Conservation (phyloP, 2,888 invertebrate genomes). For the Tigriopus californicus region DNA sequence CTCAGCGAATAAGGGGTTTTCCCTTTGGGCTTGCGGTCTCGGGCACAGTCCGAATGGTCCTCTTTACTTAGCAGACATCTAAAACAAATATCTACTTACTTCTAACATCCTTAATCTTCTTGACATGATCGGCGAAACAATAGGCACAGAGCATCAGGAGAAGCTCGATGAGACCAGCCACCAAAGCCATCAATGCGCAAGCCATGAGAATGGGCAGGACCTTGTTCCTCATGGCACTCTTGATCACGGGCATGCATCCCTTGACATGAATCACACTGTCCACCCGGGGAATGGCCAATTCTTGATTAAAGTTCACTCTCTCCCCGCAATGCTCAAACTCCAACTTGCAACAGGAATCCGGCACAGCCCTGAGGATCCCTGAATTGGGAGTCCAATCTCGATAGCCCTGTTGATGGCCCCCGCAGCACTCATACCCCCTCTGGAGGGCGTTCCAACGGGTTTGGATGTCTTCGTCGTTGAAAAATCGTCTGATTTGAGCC, state of each 20-base stretch:
- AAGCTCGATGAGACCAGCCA: neutral
- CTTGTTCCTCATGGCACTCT: neutral
- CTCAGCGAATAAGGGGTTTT: too few relatives aligned
- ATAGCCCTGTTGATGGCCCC: neutral
- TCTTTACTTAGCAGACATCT: too few relatives aligned
- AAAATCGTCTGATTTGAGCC: neutral
- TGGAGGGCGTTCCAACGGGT: neutral
- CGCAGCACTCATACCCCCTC: neutral
- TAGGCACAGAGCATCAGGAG: neutral
- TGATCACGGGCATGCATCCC: neutral
- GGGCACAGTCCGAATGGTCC: too few relatives aligned
- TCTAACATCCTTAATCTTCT: neutral
- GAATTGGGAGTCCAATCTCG: neutral
- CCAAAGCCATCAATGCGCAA: neutral
- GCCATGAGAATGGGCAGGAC: neutral
- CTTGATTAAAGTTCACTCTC: neutral
- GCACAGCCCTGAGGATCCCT: neutral
- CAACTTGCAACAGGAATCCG: neutral
- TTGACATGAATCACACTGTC: neutral
- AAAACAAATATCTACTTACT: too few relatives aligned
- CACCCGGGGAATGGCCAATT: neutral
- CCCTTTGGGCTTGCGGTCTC: too few relatives aligned
- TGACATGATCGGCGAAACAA: neutral
- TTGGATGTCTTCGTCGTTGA: neutral
- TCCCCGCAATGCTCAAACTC: neutral